These are phyloP conservation scores for Uria aalge DNA, from an alignment of 2,113 vertebrate species.

Conservation along the genomic window DNA sequence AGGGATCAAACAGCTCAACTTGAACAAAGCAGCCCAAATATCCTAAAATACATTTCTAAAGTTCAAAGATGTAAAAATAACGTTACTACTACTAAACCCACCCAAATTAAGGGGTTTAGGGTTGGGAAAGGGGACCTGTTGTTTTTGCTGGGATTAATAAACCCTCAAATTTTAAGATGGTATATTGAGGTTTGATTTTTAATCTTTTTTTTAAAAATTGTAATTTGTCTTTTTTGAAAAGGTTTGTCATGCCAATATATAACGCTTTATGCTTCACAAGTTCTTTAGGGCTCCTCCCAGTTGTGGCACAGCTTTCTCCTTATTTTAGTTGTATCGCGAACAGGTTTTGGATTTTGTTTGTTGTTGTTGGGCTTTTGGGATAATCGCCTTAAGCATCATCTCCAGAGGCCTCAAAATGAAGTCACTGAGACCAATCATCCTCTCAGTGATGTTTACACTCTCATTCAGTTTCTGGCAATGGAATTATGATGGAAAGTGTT, in stretches of 20 bases:
- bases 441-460: neutral
- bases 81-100: neutral
- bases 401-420: neutral
- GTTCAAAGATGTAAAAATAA: neutral
- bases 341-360: neutral
- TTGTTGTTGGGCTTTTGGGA: neutral
- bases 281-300: neutral
- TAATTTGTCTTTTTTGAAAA: neutral
- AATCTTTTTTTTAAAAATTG: neutral
- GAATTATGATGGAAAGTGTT: neutral
- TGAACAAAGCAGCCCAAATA: neutral
- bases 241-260: neutral
- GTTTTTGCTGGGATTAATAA: neutral
- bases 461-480: neutral
- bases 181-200: neutral
- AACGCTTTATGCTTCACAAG: neutral
- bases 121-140: neutral
- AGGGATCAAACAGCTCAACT: neutral
- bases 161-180: rapidly evolving
- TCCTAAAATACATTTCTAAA: neutral
- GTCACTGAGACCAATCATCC: neutral
- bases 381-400: neutral
- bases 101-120: neutral
- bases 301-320: neutral
- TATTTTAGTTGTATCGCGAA: neutral